Base-by-base conservation (phyloP, 2,797 vertebrate species). In the Phataginus tricuspis region DNA sequence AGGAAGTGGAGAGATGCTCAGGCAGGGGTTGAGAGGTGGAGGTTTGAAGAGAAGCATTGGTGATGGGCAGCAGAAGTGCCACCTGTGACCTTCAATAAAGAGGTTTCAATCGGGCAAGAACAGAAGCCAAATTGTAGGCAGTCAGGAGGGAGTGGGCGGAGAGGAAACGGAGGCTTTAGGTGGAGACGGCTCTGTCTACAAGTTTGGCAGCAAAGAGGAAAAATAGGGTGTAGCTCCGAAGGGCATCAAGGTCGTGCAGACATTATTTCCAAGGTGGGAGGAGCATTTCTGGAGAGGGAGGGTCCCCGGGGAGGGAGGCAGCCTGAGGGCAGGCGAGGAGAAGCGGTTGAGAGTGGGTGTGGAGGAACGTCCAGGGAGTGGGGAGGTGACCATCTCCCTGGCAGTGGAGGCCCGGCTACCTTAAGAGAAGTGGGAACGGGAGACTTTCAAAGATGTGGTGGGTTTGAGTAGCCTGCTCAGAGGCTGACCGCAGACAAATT, bases 201-300 rank as follows among this genome's bases (percentile, higher is more conserved):
- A 45, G 78, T 71, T 95, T 89, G 90, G 74, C 68, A 94, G 91
- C 75, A 78, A 85, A 93, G 78, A 87, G 78, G 75, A 91, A 94
- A 92, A 75, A 71, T 45, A 92, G 92, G 83, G 78, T 83, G 78
- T 85, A 25, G 37, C 71, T 69, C 86, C 5, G 61, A 89, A 92
- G 91, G 86, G 57, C 71, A 29, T 79, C 39, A 15, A 85, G 68
- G 61, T 51, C 9, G 10, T 7, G 37, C 7, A 31, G 79, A 75
- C 9, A 0, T 42, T 80, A 57, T 86, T 77, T 84, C 66, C 37
- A 25, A 83, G 57, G 74, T 74, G 84, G 39, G 63, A 25, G 71
- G 29, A 5, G 19, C n/a, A 0, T 18, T 1, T 39, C 0, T 39
- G 21, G 59, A 5, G 23, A 49, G 8, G 1, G 16, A 9, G 10